Conservation (phyloP, 1,140 invertebrate genomes). For the Drosophila chauvacae region DNA sequence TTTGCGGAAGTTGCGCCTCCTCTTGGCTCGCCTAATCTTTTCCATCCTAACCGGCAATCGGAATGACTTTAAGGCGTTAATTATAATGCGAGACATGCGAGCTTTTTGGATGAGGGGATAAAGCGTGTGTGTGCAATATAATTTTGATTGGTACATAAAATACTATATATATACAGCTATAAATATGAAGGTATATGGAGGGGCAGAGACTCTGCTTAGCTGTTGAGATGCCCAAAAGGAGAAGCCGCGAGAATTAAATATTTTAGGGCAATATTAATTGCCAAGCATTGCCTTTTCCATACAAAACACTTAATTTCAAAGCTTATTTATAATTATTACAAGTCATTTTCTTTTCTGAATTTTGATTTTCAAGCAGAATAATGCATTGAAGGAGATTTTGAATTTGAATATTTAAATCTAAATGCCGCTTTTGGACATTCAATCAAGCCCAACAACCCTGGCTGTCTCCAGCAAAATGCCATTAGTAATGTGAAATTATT, state of each 20-base stretch:
- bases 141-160: slow-evolving; percentile 23
- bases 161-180: background rate
- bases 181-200: background rate
- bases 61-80: slow-evolving; percentile 68
- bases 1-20: slow-evolving; percentile 22
- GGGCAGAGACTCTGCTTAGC: background rate
- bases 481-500: slow-evolving; percentile 47
- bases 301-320: background rate
- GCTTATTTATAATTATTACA: background rate
- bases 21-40: slow-evolving; percentile 15
- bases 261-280: background rate
- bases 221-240: background rate
- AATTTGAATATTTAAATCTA: background rate
- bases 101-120: slow-evolving; percentile 8
- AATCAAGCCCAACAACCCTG: background rate
- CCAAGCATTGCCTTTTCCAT: background rate
- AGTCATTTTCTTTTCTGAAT: background rate
- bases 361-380: background rate
- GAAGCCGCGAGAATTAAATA: background rate
- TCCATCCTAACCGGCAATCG: slow-evolving; percentile 27
- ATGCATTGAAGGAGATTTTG: background rate
- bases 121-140: slow-evolving; percentile 22
- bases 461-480: slow-evolving; percentile 9
- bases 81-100: slow-evolving; percentile 57
- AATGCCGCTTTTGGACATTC: slow-evolving; percentile 4